Conservation (phyloP, 2,113 vertebrate species). For the Corythoichthys haematopterus region DNA sequence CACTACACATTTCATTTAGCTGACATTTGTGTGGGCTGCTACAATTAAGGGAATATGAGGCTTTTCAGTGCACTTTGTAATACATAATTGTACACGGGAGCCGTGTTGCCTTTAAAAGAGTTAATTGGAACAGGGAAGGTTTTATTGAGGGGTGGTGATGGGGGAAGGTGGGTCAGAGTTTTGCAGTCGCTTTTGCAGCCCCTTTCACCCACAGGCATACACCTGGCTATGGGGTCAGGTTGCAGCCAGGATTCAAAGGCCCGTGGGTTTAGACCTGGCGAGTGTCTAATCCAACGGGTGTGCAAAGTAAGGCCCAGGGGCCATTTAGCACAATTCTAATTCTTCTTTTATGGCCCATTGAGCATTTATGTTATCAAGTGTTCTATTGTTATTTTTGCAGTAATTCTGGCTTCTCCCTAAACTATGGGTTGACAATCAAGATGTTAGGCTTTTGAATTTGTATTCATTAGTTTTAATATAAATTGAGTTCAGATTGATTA, state of each 20-base stretch:
- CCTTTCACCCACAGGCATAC: conserved; percentile 88
- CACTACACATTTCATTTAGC: conserved; percentile 65
- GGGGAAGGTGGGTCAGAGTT: conserved; percentile 36
- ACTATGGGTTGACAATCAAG: not conserved
- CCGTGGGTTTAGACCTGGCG: conserved; percentile 86
- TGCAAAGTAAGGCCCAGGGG: not conserved
- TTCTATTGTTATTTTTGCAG: not conserved
- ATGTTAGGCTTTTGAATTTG: too few relatives aligned
- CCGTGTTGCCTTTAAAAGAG: conserved; percentile 58
- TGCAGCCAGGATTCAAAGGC: conserved; percentile 78
- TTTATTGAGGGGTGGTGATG: conserved; percentile 54
- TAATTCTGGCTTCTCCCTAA: too few relatives aligned
- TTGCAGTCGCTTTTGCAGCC: conserved; percentile 73
- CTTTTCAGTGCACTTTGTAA: conserved; percentile 32
- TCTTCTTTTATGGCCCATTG: not conserved
- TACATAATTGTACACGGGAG: conserved; percentile 23
- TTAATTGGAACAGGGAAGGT: conserved; percentile 70
- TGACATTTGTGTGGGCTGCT: conserved; percentile 58
- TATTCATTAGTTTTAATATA: too few relatives aligned
- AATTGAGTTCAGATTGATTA: too few relatives aligned
- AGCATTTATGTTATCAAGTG: not conserved
- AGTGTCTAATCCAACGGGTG: conserved; percentile 65
- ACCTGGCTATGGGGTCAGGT: conserved; percentile 92
- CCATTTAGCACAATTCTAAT: not conserved
- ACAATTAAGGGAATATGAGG: conserved; percentile 57